These are phyloP conservation scores for Oasisia sp. DNA, from an alignment of 2,888 invertebrate genomes.

Conservation along the genomic window DNA sequence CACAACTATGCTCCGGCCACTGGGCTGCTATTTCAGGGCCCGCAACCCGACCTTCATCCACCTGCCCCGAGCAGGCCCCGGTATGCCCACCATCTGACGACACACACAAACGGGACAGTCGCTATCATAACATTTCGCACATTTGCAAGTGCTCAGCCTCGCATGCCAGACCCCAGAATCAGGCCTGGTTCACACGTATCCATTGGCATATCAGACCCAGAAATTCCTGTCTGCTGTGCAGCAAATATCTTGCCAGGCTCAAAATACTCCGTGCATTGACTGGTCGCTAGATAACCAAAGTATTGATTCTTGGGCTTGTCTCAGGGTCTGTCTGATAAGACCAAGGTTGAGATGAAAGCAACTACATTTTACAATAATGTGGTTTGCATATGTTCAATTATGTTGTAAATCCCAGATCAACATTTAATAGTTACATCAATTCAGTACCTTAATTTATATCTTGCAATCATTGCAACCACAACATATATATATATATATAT, in stretches of 20 bases:
- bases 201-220: background rate
- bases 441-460: too few species aligned
- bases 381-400: too few species aligned
- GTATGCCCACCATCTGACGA: background rate
- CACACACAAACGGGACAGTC: background rate
- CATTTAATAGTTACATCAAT: too few species aligned
- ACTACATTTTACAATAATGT: background rate
- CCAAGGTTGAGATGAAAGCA: background rate
- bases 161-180: background rate
- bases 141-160: background rate
- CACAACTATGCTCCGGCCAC: background rate
- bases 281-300: background rate
- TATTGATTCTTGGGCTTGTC: background rate
- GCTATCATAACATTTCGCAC: background rate
- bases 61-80: background rate
- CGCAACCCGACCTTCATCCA: background rate
- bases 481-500: too few species aligned
- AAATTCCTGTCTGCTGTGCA: background rate
- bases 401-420: background rate
- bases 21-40: background rate
- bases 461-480: too few species aligned
- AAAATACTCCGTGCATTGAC: background rate
- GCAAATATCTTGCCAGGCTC: background rate
- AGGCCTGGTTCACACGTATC: background rate
- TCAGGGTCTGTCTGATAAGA: background rate